Percentiles rank a stretch among this genome's conserved stretches.
phyloP scores from a whole-genome alignment of 2,797 vertebrate genomes.

The Siniperca scherzeri region DNA sequence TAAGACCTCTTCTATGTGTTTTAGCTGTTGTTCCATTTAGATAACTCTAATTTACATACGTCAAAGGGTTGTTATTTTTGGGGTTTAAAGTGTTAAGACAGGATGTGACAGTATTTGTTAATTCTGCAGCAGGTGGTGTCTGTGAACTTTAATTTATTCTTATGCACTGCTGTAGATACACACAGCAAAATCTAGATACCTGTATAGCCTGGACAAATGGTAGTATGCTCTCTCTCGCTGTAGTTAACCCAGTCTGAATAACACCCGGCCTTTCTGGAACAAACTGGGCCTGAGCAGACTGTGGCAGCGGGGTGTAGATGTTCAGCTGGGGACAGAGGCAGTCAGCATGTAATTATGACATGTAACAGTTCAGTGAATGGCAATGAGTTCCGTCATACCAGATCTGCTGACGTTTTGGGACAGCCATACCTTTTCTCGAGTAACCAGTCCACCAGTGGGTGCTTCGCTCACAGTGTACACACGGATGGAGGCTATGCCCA shows the following conservation, averaged over 20 bases:
- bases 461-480: conserved; percentile 79
- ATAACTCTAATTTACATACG: not conserved
- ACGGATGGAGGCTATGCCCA: conserved; percentile 87
- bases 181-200: conserved; percentile 78
- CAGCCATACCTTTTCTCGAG: conserved; percentile 76
- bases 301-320: conserved; percentile 85
- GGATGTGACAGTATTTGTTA: conserved; percentile 12
- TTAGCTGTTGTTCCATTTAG: conserved; percentile 1
- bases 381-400: not conserved
- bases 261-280: conserved; percentile 86
- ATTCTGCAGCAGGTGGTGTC: not conserved
- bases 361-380: not conserved
- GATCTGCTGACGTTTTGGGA: conserved; percentile 40
- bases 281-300: conserved; percentile 70
- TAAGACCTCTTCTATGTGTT: not conserved
- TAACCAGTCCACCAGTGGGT: conserved; percentile 63
- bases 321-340: conserved; percentile 85
- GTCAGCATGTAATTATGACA: not conserved
- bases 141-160: not conserved
- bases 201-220: conserved; percentile 82
- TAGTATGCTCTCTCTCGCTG: conserved; percentile 73
- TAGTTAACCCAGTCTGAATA: conserved; percentile 84
- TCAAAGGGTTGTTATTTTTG: not conserved
- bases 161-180: not conserved
- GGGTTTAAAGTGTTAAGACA: not conserved